Evolutionary conservation across 2,797 vertebrate species (phyloP), one percentile per base, ranked within the genome.

Genomic region (Mico argentatus): DNA sequence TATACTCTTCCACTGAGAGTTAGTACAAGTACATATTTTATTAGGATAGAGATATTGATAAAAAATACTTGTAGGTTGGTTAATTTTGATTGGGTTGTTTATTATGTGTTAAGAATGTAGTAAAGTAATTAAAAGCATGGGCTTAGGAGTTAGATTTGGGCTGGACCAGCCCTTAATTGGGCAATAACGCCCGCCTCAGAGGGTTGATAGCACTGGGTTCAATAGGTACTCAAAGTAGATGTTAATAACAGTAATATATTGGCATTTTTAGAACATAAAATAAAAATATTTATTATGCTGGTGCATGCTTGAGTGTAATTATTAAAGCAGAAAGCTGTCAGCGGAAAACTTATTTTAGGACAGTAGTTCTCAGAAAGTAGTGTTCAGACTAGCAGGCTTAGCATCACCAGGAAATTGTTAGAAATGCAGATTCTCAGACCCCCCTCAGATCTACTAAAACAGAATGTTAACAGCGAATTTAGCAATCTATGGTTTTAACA

Each of bases 61-160:
- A 80, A 81, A 94, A 95, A 84, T 89, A 86, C 4, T 76, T 76
- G 20, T 59, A 91, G n/a, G 1, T n/a, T 90, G 50, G 41, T 96
- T 88, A 95, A 90, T 91, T 95, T 84, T 73, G 41, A 85, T 46
- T 91, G 19, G 19, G 75, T 79, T 87, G 48, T 55, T 91, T 82
- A 48, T 64, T 90, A 75, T 33, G 67, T 86, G 39, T 48, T 90
- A 90, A 72, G 50, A 61, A 87, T 57, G 7, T 88, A 79, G 81
- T 90, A 80, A 90, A 92, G 41, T 67, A 59, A 26, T 73, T 89
- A 92, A 85, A 5, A 85, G 4, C 33, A 30, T 79, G 36, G 9
- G 0, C 4, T 83, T 61, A 50, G 46, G 33, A 91, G 15, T 73
- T 7, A 76, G 10, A 83, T 87, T 64, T 81, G 48, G 20, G 44